These are phyloP conservation scores for Scaptodrosophila latifasciaeformis DNA, from an alignment of 2,888 invertebrate genomes.

Conservation along the genomic window DNA sequence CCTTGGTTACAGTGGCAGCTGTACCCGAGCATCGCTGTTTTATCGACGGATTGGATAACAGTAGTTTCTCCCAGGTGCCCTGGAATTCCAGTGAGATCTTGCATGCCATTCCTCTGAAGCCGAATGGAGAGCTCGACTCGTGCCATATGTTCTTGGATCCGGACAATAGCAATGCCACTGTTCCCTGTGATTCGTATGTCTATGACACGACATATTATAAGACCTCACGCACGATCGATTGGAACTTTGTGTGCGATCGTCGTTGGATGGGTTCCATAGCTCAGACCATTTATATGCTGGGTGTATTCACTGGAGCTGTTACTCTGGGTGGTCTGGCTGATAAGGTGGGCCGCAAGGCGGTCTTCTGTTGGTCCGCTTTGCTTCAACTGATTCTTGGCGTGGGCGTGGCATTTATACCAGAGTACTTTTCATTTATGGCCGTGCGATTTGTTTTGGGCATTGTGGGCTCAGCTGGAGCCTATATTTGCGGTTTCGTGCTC, in stretches of 20 bases:
- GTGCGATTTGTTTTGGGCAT: slow-evolving; percentile 85
- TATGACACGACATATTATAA: slow-evolving; percentile 84
- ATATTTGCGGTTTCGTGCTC: slow-evolving; percentile 77
- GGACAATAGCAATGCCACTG: slow-evolving; percentile 71
- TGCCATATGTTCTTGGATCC: slow-evolving; percentile 77
- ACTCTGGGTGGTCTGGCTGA: slow-evolving; percentile 87
- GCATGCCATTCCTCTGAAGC: slow-evolving; percentile 78
- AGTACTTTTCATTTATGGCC: slow-evolving; percentile 83
- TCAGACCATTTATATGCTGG: slow-evolving; percentile 85
- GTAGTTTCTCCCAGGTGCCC: slow-evolving; percentile 75
- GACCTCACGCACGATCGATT: slow-evolving; percentile 86
- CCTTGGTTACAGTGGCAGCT: slow-evolving; percentile 86
- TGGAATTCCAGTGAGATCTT: slow-evolving; percentile 78
- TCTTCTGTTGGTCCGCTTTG: slow-evolving; percentile 85
- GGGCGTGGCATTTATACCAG: slow-evolving; percentile 85
- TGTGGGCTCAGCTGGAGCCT: slow-evolving; percentile 86
- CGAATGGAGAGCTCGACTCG: slow-evolving; percentile 79
- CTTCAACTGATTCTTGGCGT: slow-evolving; percentile 83
- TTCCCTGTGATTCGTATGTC: slow-evolving; percentile 79
- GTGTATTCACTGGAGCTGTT: slow-evolving; percentile 87
- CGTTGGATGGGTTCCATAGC: slow-evolving; percentile 89
- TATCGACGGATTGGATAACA: slow-evolving; percentile 77
- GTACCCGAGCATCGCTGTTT: slow-evolving; percentile 83
- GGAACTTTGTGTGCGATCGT: slow-evolving; percentile 86
- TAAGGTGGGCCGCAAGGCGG: slow-evolving; percentile 85